Conservation (phyloP, 2,888 invertebrate species). For the Yponomeuta malinellus region DNA sequence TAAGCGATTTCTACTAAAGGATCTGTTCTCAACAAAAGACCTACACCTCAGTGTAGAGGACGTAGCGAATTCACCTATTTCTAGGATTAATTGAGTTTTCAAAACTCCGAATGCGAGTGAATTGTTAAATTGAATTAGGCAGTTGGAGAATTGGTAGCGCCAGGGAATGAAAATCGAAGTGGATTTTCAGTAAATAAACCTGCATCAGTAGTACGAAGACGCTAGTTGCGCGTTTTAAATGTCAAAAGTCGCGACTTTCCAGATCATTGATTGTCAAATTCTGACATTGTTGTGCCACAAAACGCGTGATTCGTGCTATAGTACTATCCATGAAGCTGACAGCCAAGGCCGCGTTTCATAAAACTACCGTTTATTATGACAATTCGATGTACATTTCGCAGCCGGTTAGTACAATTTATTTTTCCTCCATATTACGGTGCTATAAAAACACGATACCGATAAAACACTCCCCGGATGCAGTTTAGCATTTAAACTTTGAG, state of each 20-base stretch:
- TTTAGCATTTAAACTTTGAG: too few relatives aligned
- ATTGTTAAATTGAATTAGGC: not conserved
- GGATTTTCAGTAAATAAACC: not conserved
- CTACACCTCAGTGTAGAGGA: not conserved
- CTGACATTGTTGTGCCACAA: too few relatives aligned
- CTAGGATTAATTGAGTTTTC: not conserved
- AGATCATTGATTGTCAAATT: too few relatives aligned
- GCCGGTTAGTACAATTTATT: too few relatives aligned
- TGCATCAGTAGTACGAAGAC: not conserved
- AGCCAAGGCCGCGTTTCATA: not conserved
- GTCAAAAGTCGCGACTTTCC: too few relatives aligned
- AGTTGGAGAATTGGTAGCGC: not conserved
- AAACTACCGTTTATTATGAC: not conserved
- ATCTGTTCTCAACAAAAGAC: not conserved
- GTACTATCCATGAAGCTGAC: not conserved
- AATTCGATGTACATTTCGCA: too few relatives aligned
- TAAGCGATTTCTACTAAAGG: too few relatives aligned
- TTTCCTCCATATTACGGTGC: too few relatives aligned
- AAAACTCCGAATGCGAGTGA: not conserved
- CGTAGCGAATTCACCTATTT: conserved; percentile 28
- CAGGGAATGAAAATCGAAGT: not conserved
- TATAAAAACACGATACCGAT: too few relatives aligned
- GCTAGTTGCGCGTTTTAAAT: too few relatives aligned
- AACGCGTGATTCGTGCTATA: too few relatives aligned
- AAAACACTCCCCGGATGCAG: too few relatives aligned